Evolutionary conservation across 2,113 vertebrate species (phyloP).

Genomic region (Pavo muticus): DNA sequence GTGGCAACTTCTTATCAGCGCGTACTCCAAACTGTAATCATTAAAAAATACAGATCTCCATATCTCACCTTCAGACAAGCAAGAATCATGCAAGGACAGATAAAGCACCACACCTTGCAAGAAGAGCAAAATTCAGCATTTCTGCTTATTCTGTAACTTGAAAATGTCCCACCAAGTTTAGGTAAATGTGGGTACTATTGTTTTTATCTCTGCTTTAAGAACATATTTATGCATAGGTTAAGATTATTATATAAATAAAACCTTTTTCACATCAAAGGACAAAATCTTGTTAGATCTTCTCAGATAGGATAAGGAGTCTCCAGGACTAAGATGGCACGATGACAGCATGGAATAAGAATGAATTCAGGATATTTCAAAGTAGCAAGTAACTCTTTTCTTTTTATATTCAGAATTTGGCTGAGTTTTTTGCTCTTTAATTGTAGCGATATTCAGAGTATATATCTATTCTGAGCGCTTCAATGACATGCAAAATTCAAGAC

Average conservation of each 20-base stretch:
- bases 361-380: not conserved
- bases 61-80: not conserved
- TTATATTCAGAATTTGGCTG: not conserved
- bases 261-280: not conserved
- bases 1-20: not conserved
- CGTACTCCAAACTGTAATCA: not conserved
- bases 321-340: not conserved
- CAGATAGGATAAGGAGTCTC: not conserved
- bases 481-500: not conserved
- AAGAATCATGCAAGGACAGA: not conserved
- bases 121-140: not conserved
- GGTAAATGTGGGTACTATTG: not conserved
- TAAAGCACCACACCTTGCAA: not conserved
- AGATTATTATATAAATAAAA: not conserved
- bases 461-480: not conserved
- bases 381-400: not conserved
- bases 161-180: not conserved
- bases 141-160: not conserved
- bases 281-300: not conserved
- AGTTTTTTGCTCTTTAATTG: not conserved
- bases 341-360: not conserved
- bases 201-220: not conserved
- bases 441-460: not conserved
- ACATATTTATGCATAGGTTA: not conserved
- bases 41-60: not conserved